Base-by-base conservation (phyloP, 2,113 vertebrate species). In the Platichthys stellatus region DNA sequence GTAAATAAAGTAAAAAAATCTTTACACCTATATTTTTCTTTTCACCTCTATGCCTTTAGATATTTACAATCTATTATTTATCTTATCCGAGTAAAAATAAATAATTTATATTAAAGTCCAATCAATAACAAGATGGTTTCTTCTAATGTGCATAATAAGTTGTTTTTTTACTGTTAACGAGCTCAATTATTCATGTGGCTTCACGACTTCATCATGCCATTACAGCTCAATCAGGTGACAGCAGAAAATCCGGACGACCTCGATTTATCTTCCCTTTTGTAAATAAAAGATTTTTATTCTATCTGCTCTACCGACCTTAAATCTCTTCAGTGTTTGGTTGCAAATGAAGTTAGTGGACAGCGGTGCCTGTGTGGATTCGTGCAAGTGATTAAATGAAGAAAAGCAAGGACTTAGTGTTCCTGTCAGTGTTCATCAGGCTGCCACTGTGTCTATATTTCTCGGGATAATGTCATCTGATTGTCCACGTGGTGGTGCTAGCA, bases 401-500 rank as follows among this genome's bases (percentile, higher is more conserved):
- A 74, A 77, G 45, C 51, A 28, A 67, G 63, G 40, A 79, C 75
- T 78, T 74, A 83, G 77, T 80, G 75, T 76, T 69, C 59, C 76
- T 82, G 78, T 84, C 78, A 67, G 43, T 74, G 76, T 78, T 83
- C 51, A 83, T 83, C 72, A 81, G 38, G 21, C 23, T 31, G 63
- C 20, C 15, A 20, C 72, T 63, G 80, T 66, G 76, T 83, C 76
- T 80, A 26, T 31, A 72, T 74, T 60, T 67, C 14, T 10, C 23
- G 9, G 60, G 24, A 0, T 83, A 70, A 15, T 63, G 60, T 71
- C 45, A 5, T 51, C 2, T 0, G 2, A 31, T 1, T 11, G 74
- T 66, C 86, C 88, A 92, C 85, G 72, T 85, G 88, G 88, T 89
- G 86, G 88, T 70, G 85, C 85, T 88, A 70, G 62, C n/a, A 59